A percentile compares a stretch with the other conserved stretches of the same genome.
phyloP scores from a whole-genome alignment of 2,888 invertebrate genomes.

The Xanthia togata region DNA sequence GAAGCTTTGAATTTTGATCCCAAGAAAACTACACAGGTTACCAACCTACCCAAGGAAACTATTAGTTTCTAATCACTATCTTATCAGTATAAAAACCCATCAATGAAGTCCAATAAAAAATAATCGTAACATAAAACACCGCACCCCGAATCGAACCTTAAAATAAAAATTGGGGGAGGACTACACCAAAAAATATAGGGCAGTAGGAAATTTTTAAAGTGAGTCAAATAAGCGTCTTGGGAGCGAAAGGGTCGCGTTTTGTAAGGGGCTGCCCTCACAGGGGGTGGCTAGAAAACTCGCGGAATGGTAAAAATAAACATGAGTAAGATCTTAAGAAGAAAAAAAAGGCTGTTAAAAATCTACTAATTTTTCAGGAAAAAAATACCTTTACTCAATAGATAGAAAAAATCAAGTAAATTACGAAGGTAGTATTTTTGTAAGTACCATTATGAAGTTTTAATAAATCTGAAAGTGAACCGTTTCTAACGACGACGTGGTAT shows the following conservation, averaged over 20 bases:
- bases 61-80: slow-evolving; percentile 7
- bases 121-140: slow-evolving; percentile 27
- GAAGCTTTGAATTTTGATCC: not conserved
- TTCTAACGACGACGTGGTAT: not conserved
- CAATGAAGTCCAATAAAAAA: slow-evolving; percentile 36
- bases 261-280: slow-evolving; percentile 62
- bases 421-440: not conserved
- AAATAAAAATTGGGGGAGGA: slow-evolving; percentile 49
- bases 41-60: not conserved
- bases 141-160: slow-evolving; percentile 34
- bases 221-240: slow-evolving; percentile 80
- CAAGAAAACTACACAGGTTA: not conserved
- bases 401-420: not conserved
- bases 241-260: slow-evolving; percentile 78
- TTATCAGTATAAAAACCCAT: slow-evolving; percentile 28
- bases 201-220: slow-evolving; percentile 82
- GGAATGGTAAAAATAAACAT: slow-evolving; percentile 8
- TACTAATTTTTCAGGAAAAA: not conserved
- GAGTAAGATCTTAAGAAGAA: not conserved
- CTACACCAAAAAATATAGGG: slow-evolving; percentile 73
- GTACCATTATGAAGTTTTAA: not conserved
- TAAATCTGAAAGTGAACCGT: not conserved
- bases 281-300: slow-evolving; percentile 67
- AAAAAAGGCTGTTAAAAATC: not conserved
- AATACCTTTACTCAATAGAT: accelerated